Base-by-base conservation (phyloP, 2,797 vertebrate species). In the Sparus aurata region DNA sequence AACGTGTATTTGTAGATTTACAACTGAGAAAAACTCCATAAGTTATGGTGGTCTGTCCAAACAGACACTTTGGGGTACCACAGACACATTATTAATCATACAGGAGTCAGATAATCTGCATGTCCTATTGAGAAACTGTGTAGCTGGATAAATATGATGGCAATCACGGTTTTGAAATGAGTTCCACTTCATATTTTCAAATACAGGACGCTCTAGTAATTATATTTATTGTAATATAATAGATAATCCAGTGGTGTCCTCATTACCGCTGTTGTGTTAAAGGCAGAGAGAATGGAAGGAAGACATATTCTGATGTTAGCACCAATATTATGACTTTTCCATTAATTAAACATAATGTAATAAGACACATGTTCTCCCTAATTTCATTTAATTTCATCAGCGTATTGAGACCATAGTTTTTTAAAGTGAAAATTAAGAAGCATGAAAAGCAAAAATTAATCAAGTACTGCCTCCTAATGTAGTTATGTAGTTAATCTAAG, bases 381-480 rank as follows among this genome's bases (percentile, higher is more conserved):
- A 25, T 53, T 57, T 23, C 46, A 63, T 60, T 12, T 53, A 3
- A 34, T 34, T 45, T 23, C 46, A 45, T n/a, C 12, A 69, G 12
- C 50, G 55, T 62, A 52, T 7, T 63, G 27, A 67, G 34, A 47
- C 43, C 45, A 38, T n/a, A 30, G 1, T 22, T 34, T 57, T 59
- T 54, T 62, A 8, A 64, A 46, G 16, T 43, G 5, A 25, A 22
- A 58, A 34, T 71, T 55, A 30, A 65, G 8, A 11, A 49, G 0
- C 22, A 17, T 49, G n/a, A 45, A 20, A 18, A 7, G 17, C 11
- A 30, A 60, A 41, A 66, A 46, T 63, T 25, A 57, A 0, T 70
- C 12, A 75, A 49, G 20, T 18, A 2, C 10, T 45, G 20, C 54
- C 27, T 66, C 30, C 12, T 53, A 25, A 71, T 64, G 34, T 77